phyloP scores from a whole-genome alignment of 2,113 vertebrate genomes.

The Syngnathoides biaculeatus region DNA sequence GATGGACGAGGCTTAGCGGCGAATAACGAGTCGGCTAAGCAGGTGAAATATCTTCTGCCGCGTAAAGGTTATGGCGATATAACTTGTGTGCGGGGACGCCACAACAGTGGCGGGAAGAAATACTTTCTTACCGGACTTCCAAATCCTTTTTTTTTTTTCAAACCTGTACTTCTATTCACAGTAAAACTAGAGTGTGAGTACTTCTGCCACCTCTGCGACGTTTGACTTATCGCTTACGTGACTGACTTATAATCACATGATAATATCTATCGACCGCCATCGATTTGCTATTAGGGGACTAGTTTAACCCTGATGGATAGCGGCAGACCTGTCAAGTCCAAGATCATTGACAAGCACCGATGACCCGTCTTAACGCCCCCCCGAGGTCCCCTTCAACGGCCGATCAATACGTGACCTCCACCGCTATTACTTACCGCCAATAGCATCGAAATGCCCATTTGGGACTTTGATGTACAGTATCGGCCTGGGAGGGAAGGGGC shows the following conservation, averaged over 20 bases:
- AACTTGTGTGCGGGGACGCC: slow-evolving; percentile 54
- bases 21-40: slow-evolving; percentile 72
- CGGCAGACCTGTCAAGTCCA: slow-evolving; percentile 47
- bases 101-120: background rate
- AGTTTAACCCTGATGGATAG: slow-evolving; percentile 67
- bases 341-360: slow-evolving; percentile 69
- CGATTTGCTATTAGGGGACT: slow-evolving; percentile 67
- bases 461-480: slow-evolving; percentile 55
- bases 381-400: slow-evolving; percentile 55
- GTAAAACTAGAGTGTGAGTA: background rate
- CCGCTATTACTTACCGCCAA: slow-evolving; percentile 57
- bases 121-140: too few species aligned
- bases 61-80: slow-evolving; percentile 78
- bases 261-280: slow-evolving; percentile 66
- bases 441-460: slow-evolving; percentile 45
- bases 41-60: slow-evolving; percentile 73
- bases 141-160: too few species aligned
- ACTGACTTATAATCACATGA: slow-evolving; percentile 63
- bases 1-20: slow-evolving; percentile 66
- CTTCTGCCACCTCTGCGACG: background rate
- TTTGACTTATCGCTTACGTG: slow-evolving; percentile 53
- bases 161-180: too few species aligned
- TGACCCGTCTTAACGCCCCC: slow-evolving; percentile 63
- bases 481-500: slow-evolving; percentile 25
- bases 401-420: slow-evolving; percentile 72